A percentile compares a stretch with the other conserved stretches of the same genome.
These are phyloP conservation scores for Cotesia congregata DNA, from an alignment of 2,888 invertebrate genomes.

Conservation along the genomic window DNA sequence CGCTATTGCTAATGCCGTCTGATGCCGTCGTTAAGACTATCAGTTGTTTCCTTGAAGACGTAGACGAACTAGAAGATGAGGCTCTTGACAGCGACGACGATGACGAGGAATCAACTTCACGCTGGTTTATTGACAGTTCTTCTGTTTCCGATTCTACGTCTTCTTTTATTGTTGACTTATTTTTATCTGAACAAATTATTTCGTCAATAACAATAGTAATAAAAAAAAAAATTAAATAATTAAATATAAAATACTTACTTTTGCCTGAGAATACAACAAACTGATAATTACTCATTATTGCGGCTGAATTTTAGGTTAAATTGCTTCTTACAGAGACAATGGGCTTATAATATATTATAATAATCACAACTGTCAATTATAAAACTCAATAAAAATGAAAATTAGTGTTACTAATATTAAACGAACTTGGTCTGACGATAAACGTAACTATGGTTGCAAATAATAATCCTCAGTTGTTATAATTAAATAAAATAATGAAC, in stretches of 20 bases:
- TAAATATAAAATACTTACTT: slow-evolving; percentile 25
- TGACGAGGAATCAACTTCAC: slow-evolving; percentile 42
- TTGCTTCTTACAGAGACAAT: background rate
- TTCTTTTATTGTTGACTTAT: slow-evolving; percentile 1
- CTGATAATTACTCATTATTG: slow-evolving; percentile 42
- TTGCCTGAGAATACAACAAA: slow-evolving; percentile 36
- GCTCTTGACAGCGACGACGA: slow-evolving; percentile 1
- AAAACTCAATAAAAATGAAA: slow-evolving; percentile 20
- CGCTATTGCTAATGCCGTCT: slow-evolving; percentile 18
- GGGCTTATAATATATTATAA: background rate
- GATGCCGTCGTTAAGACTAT: slow-evolving; percentile 7
- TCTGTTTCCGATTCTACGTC: background rate
- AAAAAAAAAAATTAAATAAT: slow-evolving; percentile 10
- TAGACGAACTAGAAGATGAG: slow-evolving; percentile 11
- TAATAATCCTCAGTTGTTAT: slow-evolving; percentile 3
- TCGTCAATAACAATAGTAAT: background rate
- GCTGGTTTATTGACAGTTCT: background rate
- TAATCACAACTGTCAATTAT: background rate
- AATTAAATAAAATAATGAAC: slow-evolving; percentile 1
- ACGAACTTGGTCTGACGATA: background rate
- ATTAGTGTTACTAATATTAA: background rate
- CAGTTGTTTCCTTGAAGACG: slow-evolving; percentile 21
- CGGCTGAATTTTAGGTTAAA: background rate
- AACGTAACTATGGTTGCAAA: background rate
- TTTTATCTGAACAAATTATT: background rate